Evolutionary conservation across 1,140 invertebrate genomes (phyloP), one percentile per base, ranked within the genome.

Genomic region (Dermatophagoides farinae): DNA sequence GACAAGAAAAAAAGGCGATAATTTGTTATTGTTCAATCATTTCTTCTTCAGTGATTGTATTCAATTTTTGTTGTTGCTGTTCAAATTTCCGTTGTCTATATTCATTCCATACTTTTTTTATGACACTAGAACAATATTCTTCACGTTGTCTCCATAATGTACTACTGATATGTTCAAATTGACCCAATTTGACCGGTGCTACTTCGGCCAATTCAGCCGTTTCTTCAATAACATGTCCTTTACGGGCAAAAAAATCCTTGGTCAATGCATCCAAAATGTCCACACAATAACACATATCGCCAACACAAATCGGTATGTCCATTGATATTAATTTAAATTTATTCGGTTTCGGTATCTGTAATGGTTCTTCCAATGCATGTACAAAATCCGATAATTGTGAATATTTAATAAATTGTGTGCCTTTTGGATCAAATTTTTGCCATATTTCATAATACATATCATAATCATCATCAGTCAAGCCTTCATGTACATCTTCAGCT

Each of bases 391-490:
- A 89, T 51, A 97, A 74, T 71, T 89, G 82, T 67, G 89, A 82
- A 74, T 95, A 91, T 51, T 82, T 79, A 67, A 97, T 95, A 74
- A 93, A 97, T 72, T 96, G 88, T 6, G 90, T 93, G 52, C 92
- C 92, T 68, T 96, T 87, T 0, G 92, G 91, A 75, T 97, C 93
- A 73, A 90, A 97, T 68, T 90, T 84, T 71, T 96, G 90, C 93
- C 93, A 97, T 65, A 96, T 93, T 75, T 97, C 92, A 71, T 97
- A 97, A 75, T 95, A 97, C 89, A 97, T 95, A 71, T 97, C 93
- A 75, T 97, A 97, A 72, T 97, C 92, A 73, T 97, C 92, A 71
- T 95, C 90, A 38, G 92, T 97, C 47, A 97, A 77, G 68, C 92
- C 91, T 74, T 97, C 91, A 71, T 97, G 91, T 47, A 97, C 93